Evolutionary conservation across 2,113 vertebrate species (phyloP), one percentile per base, ranked within the genome.

Genomic region (Peucedramus taeniatus): DNA sequence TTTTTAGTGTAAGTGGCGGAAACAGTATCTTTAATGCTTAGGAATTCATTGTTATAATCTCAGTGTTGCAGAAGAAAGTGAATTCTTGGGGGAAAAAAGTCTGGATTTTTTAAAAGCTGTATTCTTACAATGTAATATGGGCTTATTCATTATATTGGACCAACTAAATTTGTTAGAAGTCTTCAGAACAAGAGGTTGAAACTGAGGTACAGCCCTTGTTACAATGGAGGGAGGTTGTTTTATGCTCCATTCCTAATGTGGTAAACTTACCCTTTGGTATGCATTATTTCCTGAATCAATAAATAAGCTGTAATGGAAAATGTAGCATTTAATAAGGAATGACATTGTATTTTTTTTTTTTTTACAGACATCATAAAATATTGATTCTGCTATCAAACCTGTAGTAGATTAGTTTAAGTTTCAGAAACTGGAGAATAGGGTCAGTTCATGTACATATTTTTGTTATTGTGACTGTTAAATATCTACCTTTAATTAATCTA

Each of bases 401-500:
- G 3, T 83, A 91, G 92, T 86, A 96, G 72, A 37, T 80, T 71
- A 87, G 37, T 96, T 90, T 92, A 96, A 96, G 92, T 83, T 72
- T 88, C 33, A 95, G 90, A 89, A 95, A 84, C 77, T 64, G 77
- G 80, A 95, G 84, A 90, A 75, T 89, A 94, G 81, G 85, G 81
- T 90, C 87, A 88, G 90, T 87, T 75, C 57, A 49, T 59, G 16
- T 49, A 64, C 4, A 3, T 95, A 70, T 95, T 89, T 91, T 88
- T 90, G 91, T 77, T 94, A 50, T 31, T 86, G 87, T 95, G 93
- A 94, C 89, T 95, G 80, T 97, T 97, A 98, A 93, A 75, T 95
- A 93, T 94, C 91, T 95, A 87, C 94, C 83, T 56, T 98, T 98
- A 97, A 97, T 98, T 97, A 97, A 97, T 96, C 92, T 59, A 91